Evolutionary conservation across 2,888 invertebrate genomes (phyloP), one percentile per base, ranked within the genome.

Genomic region (Griposia aprilina): DNA sequence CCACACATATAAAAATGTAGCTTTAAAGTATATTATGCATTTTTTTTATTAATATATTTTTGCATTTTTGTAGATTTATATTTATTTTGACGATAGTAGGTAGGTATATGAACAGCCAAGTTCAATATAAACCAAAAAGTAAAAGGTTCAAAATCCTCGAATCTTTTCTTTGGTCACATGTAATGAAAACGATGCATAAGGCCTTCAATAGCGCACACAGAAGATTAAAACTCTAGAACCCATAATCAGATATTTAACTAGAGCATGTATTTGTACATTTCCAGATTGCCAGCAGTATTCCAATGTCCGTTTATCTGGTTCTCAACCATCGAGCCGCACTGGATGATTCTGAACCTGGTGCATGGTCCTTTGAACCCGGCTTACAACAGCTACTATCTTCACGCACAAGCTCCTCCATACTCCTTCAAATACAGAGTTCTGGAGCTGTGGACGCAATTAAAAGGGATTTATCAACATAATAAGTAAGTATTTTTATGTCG

Each of bases 281-380:
- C 1, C 81, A 93, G 94, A 20, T 82, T 94, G 7, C 84, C 90
- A 60, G 87, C 90, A 20, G 69, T 94, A 17, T 91, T 90, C 65
- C 84, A 90, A 26, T 93, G 94, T 67, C 94, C 94, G 0, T 88
- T 91, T 11, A 92, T 94, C 26, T 93, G 94, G 93, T 86, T 91
- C 20, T 92, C 91, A 0, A 87, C 93, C 0, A 70, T 91, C 8
- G 92, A 92, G 41, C 89, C 92, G 0, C 90, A 93, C 36, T 92
- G 90, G 90, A 76, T 86, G 57, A 80, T 90, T 0, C 52, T 88
- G 0, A 80, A 87, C n/a, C 52, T 92, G 23, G 80, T 93, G 0
- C 91, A 93, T 66, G 92, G 91, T 26, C 68, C 79, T 13, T 36
- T 83, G 0, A 91, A 92, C 76, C 93, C 93, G 0, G 90, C 93